Base-by-base conservation (phyloP, 1,140 invertebrate species). In the Anastrepha ludens region DNA sequence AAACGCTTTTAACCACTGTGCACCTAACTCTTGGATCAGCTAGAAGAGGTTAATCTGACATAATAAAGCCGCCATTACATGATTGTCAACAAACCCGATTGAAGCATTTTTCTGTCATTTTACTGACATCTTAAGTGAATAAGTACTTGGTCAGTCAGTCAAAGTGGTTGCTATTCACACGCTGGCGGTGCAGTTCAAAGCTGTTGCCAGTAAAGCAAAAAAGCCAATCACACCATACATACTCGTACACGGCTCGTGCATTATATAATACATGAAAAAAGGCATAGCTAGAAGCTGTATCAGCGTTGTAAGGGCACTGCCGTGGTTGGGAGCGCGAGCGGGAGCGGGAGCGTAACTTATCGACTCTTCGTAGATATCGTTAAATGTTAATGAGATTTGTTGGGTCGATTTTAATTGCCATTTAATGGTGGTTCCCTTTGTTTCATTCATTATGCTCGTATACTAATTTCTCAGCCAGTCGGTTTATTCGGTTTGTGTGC, bases 341-440 rank as follows among this genome's bases (percentile, higher is more conserved):
- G 20, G 29, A 13, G 20, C 64, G 11, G 13, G 64, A 67, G 29
- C 64, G 64, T 29, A 67, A 39, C 20, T 29, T 67, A 67, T 67
- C 29, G 39, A 11, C 29, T 29, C 39, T 67, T 13, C 64, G 17
- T 29, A 67, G 64, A 67, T 67, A 20, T 67, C 64, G 64, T 67
- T 67, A 67, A 39, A 67, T 67, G 13, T 67, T 67, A 67, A 67
- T 67, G 64, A 67, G 20, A 67, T 39, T 39, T 67, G 20, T 67
- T 67, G 64, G 64, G 64, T 67, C 64, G 39, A 13, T 74, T 74
- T 74, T 74, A 74, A 74, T 74, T 44, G 39, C 41, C 29, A 15
- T 44, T 74, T 74, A 47, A 74, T 74, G 13, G 15, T 47, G 41
- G 15, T 47, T 74, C 41, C 11, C 41, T 44, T 74, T 47, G 67